These are phyloP conservation scores for Hyposmocoma kahamanoa DNA, from an alignment of 1,140 invertebrate genomes.

Conservation along the genomic window DNA sequence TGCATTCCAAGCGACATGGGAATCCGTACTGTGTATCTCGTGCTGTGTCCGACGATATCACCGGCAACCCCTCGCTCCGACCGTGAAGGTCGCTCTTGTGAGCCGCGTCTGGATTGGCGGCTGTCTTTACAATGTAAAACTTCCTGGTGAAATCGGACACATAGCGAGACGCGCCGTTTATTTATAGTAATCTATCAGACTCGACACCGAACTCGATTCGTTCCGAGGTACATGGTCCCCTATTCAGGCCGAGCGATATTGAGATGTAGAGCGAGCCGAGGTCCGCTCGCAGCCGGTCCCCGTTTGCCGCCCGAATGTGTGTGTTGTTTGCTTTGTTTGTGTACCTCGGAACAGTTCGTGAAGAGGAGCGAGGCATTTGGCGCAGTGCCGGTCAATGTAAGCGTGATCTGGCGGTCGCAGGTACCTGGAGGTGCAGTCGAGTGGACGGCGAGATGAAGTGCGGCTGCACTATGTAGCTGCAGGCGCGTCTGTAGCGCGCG, in stretches of 20 bases:
- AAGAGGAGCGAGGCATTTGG: slow-evolving; percentile 31
- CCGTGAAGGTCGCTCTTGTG: slow-evolving; percentile 19
- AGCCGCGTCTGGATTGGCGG: no score
- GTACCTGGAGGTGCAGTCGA: slow-evolving; percentile 93
- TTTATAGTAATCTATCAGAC: slow-evolving; percentile 43
- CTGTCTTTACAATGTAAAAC: slow-evolving; percentile 37
- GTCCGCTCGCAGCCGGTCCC: slow-evolving; percentile 48
- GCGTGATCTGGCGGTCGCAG: slow-evolving; percentile 63
- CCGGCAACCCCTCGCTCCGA: slow-evolving; percentile 16
- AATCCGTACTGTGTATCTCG: slow-evolving; percentile 51
- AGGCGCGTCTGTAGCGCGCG: slow-evolving; percentile 77
- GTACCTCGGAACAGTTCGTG: slow-evolving; percentile 69
- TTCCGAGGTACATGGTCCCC: slow-evolving; percentile 75
- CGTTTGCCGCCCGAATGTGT: slow-evolving; percentile 51
- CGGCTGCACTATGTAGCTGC: slow-evolving; percentile 82
- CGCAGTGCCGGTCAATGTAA: not conserved
- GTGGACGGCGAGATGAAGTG: slow-evolving; percentile 89
- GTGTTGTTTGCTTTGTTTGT: slow-evolving; percentile 65
- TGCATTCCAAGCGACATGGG: slow-evolving; percentile 75
- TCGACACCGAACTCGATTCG: slow-evolving; percentile 61
- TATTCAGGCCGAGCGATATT: slow-evolving; percentile 71
- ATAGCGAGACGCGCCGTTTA: slow-evolving; percentile 35
- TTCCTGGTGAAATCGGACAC: slow-evolving; percentile 29
- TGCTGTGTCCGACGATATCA: slow-evolving; percentile 30
- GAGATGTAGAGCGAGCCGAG: slow-evolving; percentile 72